Conservation (phyloP, 2,797 vertebrate genomes). For the Simalia tracyae region DNA sequence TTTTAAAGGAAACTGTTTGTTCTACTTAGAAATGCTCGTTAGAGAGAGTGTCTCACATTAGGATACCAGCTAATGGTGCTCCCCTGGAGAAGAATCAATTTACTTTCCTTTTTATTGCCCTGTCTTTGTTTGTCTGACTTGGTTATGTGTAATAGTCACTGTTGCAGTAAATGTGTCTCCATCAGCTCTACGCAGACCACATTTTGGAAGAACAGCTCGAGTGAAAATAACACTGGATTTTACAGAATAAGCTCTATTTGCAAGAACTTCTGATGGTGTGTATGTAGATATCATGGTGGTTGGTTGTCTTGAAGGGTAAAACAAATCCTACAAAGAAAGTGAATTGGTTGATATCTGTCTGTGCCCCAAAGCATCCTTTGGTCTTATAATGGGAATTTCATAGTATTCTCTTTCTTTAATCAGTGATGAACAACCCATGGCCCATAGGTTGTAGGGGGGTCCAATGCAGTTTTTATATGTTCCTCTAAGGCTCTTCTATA, state of each 20-base stretch:
- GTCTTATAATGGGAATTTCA: not conserved
- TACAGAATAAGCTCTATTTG: not conserved
- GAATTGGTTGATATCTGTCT: not conserved
- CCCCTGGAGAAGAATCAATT: slow-evolving; percentile 75
- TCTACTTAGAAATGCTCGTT: slow-evolving; percentile 62
- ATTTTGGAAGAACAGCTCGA: not conserved
- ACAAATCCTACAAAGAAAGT: not conserved
- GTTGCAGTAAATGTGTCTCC: slow-evolving; percentile 41
- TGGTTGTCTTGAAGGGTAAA: not conserved
- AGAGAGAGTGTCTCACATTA: slow-evolving; percentile 70
- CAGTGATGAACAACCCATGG: not conserved
- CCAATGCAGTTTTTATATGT: not conserved
- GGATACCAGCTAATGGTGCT: slow-evolving; percentile 71
- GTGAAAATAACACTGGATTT: not conserved
- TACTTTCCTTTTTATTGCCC: slow-evolving; percentile 74
- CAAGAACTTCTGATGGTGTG: not conserved
- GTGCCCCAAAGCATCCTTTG: not conserved
- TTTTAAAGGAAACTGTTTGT: slow-evolving; percentile 74
- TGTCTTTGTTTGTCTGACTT: slow-evolving; percentile 66
- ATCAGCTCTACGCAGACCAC: slow-evolving; percentile 11
- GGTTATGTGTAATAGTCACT: slow-evolving; percentile 48
- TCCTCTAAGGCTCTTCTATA: too few species aligned
- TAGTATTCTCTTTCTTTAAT: not conserved
- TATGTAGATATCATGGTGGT: not conserved
- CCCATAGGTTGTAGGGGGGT: not conserved